Conservation (phyloP, 2,888 invertebrate genomes). For the Lacanobia oleracea region DNA sequence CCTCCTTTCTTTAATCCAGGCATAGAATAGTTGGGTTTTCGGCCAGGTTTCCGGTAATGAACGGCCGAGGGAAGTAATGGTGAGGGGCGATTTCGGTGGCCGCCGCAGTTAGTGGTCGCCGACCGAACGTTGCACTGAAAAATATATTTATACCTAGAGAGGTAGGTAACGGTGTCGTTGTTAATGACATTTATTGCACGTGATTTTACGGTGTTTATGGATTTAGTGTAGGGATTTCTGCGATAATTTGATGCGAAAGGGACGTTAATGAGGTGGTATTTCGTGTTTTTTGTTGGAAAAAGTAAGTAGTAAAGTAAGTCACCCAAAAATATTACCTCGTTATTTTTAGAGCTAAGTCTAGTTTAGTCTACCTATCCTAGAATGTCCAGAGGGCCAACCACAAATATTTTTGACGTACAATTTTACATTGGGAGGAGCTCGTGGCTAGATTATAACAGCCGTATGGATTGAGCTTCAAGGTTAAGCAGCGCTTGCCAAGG, state of each 20-base stretch:
- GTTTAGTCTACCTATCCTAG: not conserved
- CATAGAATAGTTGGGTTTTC: slow-evolving; percentile 64
- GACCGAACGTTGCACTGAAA: slow-evolving; percentile 57
- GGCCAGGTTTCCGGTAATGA: slow-evolving; percentile 76
- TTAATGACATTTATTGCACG: slow-evolving; percentile 54
- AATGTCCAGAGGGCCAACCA: no score
- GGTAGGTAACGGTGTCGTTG: slow-evolving; percentile 20
- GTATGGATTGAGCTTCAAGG: no score
- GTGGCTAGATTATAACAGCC: no score
- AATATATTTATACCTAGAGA: slow-evolving; percentile 44
- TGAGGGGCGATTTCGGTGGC: slow-evolving; percentile 69
- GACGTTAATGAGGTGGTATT: not conserved
- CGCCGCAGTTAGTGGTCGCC: slow-evolving; percentile 70
- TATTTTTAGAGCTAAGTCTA: not conserved
- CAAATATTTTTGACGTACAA: no score
- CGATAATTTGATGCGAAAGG: not conserved
- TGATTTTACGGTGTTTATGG: slow-evolving; percentile 40
- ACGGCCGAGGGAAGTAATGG: slow-evolving; percentile 72
- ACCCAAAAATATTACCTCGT: not conserved
- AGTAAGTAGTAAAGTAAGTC: not conserved
- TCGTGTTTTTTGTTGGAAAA: not conserved
- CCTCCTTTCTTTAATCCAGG: slow-evolving; percentile 43
- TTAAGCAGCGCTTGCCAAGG: no score
- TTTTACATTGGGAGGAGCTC: no score
- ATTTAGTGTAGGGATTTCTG: slow-evolving; percentile 13